Evolutionary conservation across 2,888 invertebrate genomes (phyloP), one percentile per base, ranked within the genome.

Genomic region (Calliphora vomitoria): DNA sequence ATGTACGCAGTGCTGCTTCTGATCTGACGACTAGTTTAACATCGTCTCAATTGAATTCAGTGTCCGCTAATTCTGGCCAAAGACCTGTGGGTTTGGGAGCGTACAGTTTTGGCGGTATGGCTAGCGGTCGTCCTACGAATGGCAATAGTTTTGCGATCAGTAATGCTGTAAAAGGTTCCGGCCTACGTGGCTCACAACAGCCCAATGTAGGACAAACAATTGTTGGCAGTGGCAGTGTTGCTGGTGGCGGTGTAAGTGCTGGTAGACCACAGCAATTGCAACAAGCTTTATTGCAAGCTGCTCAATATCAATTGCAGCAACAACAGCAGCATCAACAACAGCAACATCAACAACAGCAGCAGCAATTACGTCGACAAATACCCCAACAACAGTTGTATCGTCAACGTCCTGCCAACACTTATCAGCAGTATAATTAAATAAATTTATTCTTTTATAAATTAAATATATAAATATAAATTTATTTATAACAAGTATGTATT

Each of bases 41-140:
- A 74, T 60, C 87, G 25, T 60, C 78, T 1, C 69, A 79, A n/a
- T 20, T 53, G 25, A 85, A 80, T 60, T 18, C 74, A 4, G 38
- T 60, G 2, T 11, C 75, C 3, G 53, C 41, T 4, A 75, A 62
- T 69, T 44, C 75, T 2, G 81, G 55, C 6, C 85, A 85, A 3
- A 68, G 86, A 11, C 76, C 86, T 1, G 76, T 41, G 6, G 89
- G 89, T 41, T 80, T 88, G 41, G 89, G 89, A 13, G 89, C 86
- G 0, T 89, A 85, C 20, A 89, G 89, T 69, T 90, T 90, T 71
- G 90, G 89, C 8, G 90, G 88, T 50, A 78, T 81, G 79, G 89
- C 86, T 3, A 88, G 88, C 44, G 89, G 89, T 31, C 89, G 90
- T 0, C 90, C 90, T 11, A 86, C 88, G n/a, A 85, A 86, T 76